Conservation (phyloP, 2,888 invertebrate species). For the Pterobdella sp. region DNA sequence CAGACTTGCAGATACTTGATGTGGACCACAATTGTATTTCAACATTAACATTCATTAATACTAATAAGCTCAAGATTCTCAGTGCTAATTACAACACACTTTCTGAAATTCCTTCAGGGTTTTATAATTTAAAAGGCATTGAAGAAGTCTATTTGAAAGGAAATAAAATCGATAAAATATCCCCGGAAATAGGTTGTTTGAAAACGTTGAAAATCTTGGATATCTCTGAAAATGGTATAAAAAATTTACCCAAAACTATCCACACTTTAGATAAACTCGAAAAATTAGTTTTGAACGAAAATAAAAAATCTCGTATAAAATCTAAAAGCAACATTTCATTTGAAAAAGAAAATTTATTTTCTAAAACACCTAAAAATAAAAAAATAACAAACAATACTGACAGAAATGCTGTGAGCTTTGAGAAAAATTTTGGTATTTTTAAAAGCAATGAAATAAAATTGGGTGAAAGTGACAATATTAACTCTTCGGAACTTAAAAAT, state of each 20-base stretch:
- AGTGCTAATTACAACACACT: conserved; percentile 44
- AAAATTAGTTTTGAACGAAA: conserved; percentile 45
- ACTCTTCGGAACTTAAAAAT: too few relatives aligned
- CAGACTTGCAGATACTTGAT: conserved; percentile 16
- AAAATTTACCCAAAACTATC: conserved; percentile 43
- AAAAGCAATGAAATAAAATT: too few relatives aligned
- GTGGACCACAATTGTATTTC: conserved; percentile 42
- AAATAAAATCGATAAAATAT: conserved; percentile 44
- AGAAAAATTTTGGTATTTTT: too few relatives aligned
- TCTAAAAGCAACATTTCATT: too few relatives aligned
- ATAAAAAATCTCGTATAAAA: too few relatives aligned
- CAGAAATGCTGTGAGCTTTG: too few relatives aligned
- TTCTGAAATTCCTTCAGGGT: conserved; percentile 44
- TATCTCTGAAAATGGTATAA: conserved; percentile 44
- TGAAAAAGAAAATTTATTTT: not conserved
- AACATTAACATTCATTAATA: conserved; percentile 42
- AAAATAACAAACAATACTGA: not conserved
- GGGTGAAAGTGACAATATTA: too few relatives aligned
- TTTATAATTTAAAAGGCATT: conserved; percentile 42
- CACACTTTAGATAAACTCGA: conserved; percentile 44
- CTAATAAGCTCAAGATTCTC: conserved; percentile 43
- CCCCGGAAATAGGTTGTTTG: conserved; percentile 44
- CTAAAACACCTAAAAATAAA: not conserved
- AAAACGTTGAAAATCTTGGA: conserved; percentile 44
- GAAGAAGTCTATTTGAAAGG: conserved; percentile 42